These are phyloP conservation scores for Cyprinodon tularosa DNA, from an alignment of 2,113 vertebrate genomes.

Conservation along the genomic window DNA sequence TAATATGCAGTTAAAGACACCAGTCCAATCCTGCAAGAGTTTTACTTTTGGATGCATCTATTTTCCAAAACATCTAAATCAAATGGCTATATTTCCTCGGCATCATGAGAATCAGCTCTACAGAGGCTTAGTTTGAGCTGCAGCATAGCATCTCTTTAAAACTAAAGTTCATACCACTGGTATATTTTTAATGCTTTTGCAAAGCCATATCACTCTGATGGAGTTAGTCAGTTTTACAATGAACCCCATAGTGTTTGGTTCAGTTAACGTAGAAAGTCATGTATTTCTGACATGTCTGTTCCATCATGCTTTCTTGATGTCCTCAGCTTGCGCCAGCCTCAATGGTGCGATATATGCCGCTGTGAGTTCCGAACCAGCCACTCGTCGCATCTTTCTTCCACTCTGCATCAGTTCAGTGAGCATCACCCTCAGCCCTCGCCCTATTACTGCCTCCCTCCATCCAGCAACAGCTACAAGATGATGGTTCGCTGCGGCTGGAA, in stretches of 20 bases:
- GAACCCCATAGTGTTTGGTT: background rate
- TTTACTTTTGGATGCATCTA: too few species aligned
- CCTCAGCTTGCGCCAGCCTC: conserved; percentile 34
- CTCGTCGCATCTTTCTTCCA: conserved; percentile 77
- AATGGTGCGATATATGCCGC: conserved; percentile 75
- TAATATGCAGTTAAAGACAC: too few species aligned
- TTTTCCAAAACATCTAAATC: too few species aligned
- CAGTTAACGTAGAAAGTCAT: background rate
- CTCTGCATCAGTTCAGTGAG: conserved; percentile 76
- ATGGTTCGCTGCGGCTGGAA: conserved; percentile 80
- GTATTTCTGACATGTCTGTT: background rate
- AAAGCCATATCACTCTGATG: background rate
- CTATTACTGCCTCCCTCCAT: conserved; percentile 81
- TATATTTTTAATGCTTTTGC: too few species aligned
- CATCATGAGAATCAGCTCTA: too few species aligned
- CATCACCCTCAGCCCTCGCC: conserved; percentile 66
- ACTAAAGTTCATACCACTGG: too few species aligned
- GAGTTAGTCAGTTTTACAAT: background rate
- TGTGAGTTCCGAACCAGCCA: conserved; percentile 59
- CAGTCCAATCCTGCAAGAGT: too few species aligned
- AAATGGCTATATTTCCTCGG: too few species aligned
- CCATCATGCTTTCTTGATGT: background rate
- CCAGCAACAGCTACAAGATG: conserved; percentile 75
- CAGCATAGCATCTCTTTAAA: too few species aligned
- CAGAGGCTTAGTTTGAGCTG: too few species aligned